Evolutionary conservation across 1,140 invertebrate species (phyloP).

Genomic region (Pinna nobilis): DNA sequence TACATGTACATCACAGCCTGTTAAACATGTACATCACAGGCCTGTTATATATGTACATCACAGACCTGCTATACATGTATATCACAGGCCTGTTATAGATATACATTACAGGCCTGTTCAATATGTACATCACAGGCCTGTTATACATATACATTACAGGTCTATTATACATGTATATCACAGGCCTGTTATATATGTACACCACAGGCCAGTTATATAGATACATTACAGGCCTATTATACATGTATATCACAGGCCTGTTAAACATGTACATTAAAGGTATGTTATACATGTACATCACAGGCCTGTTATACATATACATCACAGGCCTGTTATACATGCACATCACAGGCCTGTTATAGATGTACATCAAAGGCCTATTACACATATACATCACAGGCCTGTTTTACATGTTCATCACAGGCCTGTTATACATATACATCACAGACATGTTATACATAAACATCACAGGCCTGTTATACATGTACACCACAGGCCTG

Average conservation of each 20-base stretch:
- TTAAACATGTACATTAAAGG: conserved; percentile 31
- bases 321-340: no score
- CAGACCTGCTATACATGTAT: neutral
- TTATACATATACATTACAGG: conserved; percentile 32
- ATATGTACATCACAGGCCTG: conserved; percentile 1
- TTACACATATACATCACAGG: conserved; percentile 31
- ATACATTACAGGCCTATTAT: neutral
- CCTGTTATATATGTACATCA: neutral
- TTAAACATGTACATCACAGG: neutral
- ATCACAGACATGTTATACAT: no score
- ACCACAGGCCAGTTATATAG: no score
- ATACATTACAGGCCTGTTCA: neutral
- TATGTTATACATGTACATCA: neutral
- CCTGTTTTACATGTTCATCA: neutral
- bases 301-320: neutral
- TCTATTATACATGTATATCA: neutral
- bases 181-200: neutral
- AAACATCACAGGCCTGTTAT: no score
- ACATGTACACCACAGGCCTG: neutral
- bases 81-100: no score
- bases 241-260: conserved; percentile 1
- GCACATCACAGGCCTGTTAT: neutral
- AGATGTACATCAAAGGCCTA: neutral
- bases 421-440: neutral
- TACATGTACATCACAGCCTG: neutral